phyloP scores from a whole-genome alignment of 2,888 invertebrate species.

The Willowsia nigromaculata region DNA sequence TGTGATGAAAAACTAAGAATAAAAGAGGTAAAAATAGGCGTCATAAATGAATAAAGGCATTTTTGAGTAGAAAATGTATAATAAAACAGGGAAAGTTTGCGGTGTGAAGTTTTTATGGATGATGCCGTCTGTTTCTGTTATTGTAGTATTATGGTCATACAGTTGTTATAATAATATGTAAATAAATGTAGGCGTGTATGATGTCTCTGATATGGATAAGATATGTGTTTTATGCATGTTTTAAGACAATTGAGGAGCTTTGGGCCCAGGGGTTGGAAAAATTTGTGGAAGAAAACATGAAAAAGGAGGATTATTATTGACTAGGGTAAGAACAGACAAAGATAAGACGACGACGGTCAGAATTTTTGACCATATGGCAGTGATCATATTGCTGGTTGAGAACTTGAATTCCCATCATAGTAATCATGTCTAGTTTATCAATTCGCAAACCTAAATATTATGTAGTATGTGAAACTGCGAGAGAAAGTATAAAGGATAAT shows the following conservation, averaged over 20 bases:
- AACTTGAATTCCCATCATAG: no score
- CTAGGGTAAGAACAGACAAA: neutral
- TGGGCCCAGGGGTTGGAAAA: neutral
- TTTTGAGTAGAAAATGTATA: neutral
- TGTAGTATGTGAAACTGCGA: no score
- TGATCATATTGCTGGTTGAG: no score
- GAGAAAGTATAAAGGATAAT: neutral
- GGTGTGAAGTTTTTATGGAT: neutral
- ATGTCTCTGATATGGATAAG: slow-evolving; percentile 4
- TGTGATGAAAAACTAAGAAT: neutral
- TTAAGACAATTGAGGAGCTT: neutral
- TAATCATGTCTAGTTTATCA: no score
- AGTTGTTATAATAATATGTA: neutral
- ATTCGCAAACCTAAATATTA: no score
- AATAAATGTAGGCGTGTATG: slow-evolving; percentile 22
- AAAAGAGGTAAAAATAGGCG: neutral
- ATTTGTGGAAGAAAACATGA: slow-evolving; percentile 19
- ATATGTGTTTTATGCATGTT: slow-evolving; percentile 33
- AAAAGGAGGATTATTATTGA: slow-evolving; percentile 37
- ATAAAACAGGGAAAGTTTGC: neutral
- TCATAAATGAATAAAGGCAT: neutral
- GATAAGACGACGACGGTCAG: neutral
- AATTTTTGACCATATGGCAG: neutral
- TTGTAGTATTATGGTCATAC: neutral
- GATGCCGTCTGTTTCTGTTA: neutral